phyloP scores from a whole-genome alignment of 2,888 invertebrate species.

The Tenodera sinensis region DNA sequence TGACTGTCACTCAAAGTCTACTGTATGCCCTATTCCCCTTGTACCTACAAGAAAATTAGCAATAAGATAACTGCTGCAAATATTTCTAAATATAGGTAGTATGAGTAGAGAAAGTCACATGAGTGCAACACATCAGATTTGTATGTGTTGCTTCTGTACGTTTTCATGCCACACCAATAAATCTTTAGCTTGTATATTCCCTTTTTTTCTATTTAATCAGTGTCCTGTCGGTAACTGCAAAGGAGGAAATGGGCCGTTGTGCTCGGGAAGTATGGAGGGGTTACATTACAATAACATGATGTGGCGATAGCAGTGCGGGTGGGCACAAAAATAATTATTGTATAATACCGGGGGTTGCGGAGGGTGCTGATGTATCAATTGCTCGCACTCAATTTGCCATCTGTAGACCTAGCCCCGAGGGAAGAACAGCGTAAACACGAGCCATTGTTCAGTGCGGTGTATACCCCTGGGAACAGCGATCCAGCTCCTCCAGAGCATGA shows the following conservation, averaged over 20 bases:
- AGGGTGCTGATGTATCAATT: constrained; percentile 16
- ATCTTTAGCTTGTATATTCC: too few relatives aligned
- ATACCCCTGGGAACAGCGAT: constrained; percentile 2
- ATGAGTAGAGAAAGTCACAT: too few relatives aligned
- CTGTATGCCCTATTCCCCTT: too few relatives aligned
- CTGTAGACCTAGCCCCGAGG: constrained; percentile 8
- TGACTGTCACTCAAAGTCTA: too few relatives aligned
- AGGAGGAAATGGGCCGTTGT: neutral
- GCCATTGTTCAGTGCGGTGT: neutral
- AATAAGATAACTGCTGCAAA: too few relatives aligned
- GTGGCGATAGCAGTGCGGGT: neutral
- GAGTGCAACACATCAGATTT: too few relatives aligned
- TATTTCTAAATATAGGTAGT: too few relatives aligned
- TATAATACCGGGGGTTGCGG: neutral
- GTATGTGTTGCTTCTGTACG: too few relatives aligned
- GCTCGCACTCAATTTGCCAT: constrained; percentile 27
- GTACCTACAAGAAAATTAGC: too few relatives aligned
- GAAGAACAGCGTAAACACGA: neutral
- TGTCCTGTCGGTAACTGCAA: neutral
- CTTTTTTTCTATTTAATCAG: too few relatives aligned
- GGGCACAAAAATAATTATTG: constrained; percentile 15
- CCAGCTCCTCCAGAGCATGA: neutral
- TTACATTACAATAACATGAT: neutral
- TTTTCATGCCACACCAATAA: too few relatives aligned
- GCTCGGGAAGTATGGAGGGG: neutral